Percentiles rank a stretch among this genome's conserved stretches.
phyloP scores from a whole-genome alignment of 2,888 invertebrate genomes.

The Sepiola atlantica region DNA sequence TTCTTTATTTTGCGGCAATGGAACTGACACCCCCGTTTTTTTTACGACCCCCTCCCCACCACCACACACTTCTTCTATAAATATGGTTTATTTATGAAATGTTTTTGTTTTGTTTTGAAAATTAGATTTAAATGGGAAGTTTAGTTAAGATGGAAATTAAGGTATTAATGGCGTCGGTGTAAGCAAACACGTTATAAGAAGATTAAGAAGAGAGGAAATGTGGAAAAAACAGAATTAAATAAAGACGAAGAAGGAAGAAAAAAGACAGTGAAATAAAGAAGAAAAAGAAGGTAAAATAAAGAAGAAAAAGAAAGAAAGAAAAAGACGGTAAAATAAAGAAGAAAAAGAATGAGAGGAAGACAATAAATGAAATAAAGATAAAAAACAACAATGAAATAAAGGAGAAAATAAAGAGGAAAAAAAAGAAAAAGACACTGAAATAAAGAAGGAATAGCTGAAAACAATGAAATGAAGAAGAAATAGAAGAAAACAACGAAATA shows the following conservation, averaged over 20 bases:
- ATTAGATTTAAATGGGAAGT: conserved; percentile 21
- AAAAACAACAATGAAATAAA: not conserved
- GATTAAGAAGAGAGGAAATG: not conserved
- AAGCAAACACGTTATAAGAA: not conserved
- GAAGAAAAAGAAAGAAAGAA: not conserved
- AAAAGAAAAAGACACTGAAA: not conserved
- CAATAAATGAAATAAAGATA: no score
- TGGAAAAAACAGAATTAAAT: not conserved
- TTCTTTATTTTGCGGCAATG: not conserved
- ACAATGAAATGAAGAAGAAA: not conserved
- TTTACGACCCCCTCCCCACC: not conserved
- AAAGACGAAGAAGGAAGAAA: not conserved
- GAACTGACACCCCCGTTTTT: not conserved
- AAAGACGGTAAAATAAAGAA: no score
- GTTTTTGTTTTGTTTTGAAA: not conserved
- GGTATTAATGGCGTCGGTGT: not conserved
- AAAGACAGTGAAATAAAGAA: not conserved
- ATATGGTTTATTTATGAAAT: conserved; percentile 9
- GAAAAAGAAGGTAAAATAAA: not conserved
- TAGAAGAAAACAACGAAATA: not conserved
- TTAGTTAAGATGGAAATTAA: conserved; percentile 9
- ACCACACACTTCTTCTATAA: not conserved
- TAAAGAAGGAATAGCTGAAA: not conserved
- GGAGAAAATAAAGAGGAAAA: not conserved
- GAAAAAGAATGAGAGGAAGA: not conserved